Percentiles rank a stretch among this genome's conserved stretches.
These are phyloP conservation scores for Centropus bengalensis DNA, from an alignment of 2,113 vertebrate genomes.

Conservation along the genomic window DNA sequence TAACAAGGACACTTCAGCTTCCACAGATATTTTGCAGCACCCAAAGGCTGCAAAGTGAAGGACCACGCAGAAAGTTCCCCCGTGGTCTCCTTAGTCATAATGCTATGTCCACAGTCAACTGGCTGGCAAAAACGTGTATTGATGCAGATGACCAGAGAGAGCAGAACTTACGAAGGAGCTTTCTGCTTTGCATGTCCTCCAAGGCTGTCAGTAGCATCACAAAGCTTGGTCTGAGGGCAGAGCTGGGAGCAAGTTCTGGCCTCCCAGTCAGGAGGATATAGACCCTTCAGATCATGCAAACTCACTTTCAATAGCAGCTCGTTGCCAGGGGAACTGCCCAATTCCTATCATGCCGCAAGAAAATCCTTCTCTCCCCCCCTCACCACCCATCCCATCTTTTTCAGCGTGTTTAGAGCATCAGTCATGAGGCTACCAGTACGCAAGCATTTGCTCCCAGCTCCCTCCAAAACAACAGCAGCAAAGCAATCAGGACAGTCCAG, in stretches of 20 bases:
- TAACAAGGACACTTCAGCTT: fast-evolving
- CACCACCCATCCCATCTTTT: not conserved
- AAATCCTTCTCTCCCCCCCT: not conserved
- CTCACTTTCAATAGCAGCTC: not conserved
- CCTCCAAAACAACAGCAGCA: not conserved
- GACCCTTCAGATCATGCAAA: not conserved
- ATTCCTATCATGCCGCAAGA: not conserved
- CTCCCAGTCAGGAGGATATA: not conserved
- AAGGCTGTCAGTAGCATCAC: not conserved
- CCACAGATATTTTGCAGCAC: not conserved
- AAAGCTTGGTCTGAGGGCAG: not conserved
- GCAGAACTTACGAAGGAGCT: not conserved
- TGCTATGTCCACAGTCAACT: not conserved
- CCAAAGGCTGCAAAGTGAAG: not conserved
- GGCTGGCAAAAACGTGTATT: not conserved
- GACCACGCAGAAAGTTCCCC: not conserved
- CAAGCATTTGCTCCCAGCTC: not conserved
- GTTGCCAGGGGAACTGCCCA: not conserved
- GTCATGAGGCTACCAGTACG: not conserved
- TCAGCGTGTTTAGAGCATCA: not conserved
- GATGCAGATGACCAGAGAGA: fast-evolving
- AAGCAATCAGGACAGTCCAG: constrained; percentile 4
- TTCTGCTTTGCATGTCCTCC: not conserved
- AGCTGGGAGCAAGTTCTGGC: not conserved
- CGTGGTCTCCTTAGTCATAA: not conserved